These are phyloP conservation scores for Callionymus lyra DNA, from an alignment of 2,113 vertebrate species.

Conservation along the genomic window DNA sequence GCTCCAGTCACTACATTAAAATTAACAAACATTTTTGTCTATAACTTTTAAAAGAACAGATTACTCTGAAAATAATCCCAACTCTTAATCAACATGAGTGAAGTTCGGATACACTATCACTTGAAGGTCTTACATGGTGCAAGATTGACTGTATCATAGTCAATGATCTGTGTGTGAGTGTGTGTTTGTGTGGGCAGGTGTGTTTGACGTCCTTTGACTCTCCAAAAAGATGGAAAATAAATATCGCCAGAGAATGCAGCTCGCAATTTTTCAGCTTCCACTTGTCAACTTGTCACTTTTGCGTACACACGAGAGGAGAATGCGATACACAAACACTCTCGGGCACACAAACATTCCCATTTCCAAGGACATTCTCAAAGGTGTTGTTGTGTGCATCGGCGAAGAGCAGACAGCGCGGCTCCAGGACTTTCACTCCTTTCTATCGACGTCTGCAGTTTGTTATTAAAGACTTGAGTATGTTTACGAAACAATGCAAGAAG, in stretches of 20 bases:
- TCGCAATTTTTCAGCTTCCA: constrained; percentile 34
- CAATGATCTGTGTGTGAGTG: constrained; percentile 1
- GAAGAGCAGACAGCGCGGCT: constrained; percentile 28
- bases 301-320: constrained; percentile 24
- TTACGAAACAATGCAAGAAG: no score
- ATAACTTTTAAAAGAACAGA: no score
- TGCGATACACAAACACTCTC: constrained; percentile 43
- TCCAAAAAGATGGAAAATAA: constrained; percentile 37
- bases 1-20: no score
- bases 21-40: no score
- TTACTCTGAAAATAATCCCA: no score
- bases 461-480: neutral
- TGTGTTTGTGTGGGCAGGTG: neutral
- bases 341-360: constrained; percentile 33
- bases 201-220: constrained; percentile 11
- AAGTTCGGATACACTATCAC: no score
- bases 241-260: constrained; percentile 18
- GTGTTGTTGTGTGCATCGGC: constrained; percentile 43
- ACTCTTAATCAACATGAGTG: no score
- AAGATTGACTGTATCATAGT: no score
- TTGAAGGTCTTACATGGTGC: no score
- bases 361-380: constrained; percentile 32
- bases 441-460: constrained; percentile 14
- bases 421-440: constrained; percentile 20
- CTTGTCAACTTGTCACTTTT: constrained; percentile 28